Evolutionary conservation across 2,113 vertebrate species (phyloP).

Genomic region (Cyprinus carpio): DNA sequence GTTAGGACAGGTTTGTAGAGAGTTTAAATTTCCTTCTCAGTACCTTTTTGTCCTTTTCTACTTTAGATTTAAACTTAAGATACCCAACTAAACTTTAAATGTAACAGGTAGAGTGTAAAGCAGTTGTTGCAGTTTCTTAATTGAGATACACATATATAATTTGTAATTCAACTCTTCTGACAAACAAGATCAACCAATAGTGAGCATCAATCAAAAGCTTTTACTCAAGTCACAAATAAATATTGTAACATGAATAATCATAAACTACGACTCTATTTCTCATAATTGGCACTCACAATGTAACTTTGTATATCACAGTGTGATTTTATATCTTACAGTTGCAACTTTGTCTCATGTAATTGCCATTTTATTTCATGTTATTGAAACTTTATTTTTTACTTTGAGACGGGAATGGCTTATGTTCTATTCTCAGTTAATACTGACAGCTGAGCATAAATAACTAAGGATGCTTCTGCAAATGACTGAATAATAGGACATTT

Average conservation of each 20-base stretch:
- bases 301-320: no score
- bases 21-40: not conserved
- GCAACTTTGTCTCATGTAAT: not conserved
- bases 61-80: not conserved
- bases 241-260: not conserved
- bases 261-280: not conserved
- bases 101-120: no score
- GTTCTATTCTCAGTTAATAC: no score
- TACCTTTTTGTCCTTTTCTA: not conserved
- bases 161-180: not conserved
- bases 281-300: not conserved
- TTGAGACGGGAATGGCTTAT: not conserved
- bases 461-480: not conserved
- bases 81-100: not conserved
- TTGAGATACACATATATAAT: not conserved
- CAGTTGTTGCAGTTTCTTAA: not conserved
- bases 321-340: not conserved
- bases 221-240: not conserved
- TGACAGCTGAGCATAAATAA: not conserved
- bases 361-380: not conserved
- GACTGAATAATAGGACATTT: not conserved
- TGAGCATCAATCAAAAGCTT: not conserved
- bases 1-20: constrained; percentile 9
- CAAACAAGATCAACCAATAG: not conserved
- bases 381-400: not conserved